Base-by-base conservation (phyloP, 2,888 invertebrate species). In the Willowsia nigromaculata region DNA sequence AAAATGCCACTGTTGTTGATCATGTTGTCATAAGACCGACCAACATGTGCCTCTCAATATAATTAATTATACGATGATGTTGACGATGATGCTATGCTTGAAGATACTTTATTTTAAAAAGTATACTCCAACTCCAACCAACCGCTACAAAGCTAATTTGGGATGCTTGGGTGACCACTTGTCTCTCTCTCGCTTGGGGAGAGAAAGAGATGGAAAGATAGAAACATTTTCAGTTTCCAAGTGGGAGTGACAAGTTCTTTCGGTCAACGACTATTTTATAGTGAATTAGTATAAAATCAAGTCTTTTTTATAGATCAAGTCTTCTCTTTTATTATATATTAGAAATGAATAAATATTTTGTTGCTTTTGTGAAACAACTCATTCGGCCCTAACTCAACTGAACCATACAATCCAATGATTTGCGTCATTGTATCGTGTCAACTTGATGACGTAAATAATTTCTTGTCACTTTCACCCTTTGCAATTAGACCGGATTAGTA, bases 131-230 rank as follows among this genome's bases (percentile, higher is more conserved):
- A 71, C 71, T 71, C 13, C 43, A 71, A 25, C 71, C 71, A 84
- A 84, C 53, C 74, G 59, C 9, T 74, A 37, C 84, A 59, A 40
- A 56, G 74, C 59, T 71, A 74, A 84, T 84, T 84, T 25, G 25
- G 15, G 33, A 71, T 83, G 84, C 59, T 84, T 84, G 74, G 84
- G 1, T 50, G 84, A 40, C 59, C 84, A 68, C 68, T 71, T 83
- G 83, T 83, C 37, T 40, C 15, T 13, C 43, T 71, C 43, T 15
- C n/a, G n/a, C n/a, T n/a, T n/a, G n/a, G n/a, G n/a, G n/a, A n/a
- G n/a, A n/a, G n/a, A n/a, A n/a, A n/a, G n/a, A n/a, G n/a, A n/a
- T 33, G n/a, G 2, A 33, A 25, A 71, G 43, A 40, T 40, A 40
- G n/a, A 9, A 68, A 18, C 11, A 71, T 43, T 43, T 71, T 71